phyloP scores from a whole-genome alignment of 2,888 invertebrate species.

The Andricus curvator region DNA sequence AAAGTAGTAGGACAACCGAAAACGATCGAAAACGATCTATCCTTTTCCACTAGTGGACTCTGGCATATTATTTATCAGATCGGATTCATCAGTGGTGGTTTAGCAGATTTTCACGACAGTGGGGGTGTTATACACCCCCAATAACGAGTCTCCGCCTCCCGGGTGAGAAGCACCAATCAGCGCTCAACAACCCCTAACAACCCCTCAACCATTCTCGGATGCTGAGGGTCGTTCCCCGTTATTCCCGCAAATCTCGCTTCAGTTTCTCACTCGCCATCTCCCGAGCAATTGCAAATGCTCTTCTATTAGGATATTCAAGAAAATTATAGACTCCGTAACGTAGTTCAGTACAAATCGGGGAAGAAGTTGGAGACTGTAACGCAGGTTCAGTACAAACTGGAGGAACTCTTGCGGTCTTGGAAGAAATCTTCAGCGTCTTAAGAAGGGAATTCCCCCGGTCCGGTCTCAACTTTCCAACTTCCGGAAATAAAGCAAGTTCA shows the following conservation, averaged over 20 bases:
- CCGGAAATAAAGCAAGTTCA: slow-evolving; percentile 9
- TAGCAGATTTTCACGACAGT: slow-evolving; percentile 52
- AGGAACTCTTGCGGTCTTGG: background rate
- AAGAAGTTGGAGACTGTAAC: background rate
- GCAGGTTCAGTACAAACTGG: background rate
- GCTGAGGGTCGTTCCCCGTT: slow-evolving; percentile 53
- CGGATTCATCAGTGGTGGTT: slow-evolving; percentile 55
- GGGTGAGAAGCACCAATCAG: slow-evolving; percentile 50
- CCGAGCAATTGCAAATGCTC: slow-evolving; percentile 49
- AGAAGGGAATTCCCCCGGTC: background rate
- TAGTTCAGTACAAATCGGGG: background rate
- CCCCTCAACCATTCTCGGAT: slow-evolving; percentile 43
- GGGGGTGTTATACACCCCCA: slow-evolving; percentile 58
- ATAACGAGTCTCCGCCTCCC: slow-evolving; percentile 54
- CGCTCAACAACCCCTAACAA: slow-evolving; percentile 45
- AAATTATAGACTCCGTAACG: too few species aligned
- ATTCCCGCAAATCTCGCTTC: slow-evolving; percentile 60
- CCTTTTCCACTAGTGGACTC: background rate
- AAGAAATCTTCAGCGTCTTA: background rate
- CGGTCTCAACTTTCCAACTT: background rate
- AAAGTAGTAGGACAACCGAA: background rate
- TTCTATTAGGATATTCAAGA: background rate
- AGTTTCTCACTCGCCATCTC: slow-evolving; percentile 64
- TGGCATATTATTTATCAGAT: slow-evolving; percentile 34
- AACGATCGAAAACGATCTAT: slow-evolving; percentile 5